Conservation (phyloP, 30 jellyfish, hydroid and myxozoan species). For the Turritopsis rubra region DNA sequence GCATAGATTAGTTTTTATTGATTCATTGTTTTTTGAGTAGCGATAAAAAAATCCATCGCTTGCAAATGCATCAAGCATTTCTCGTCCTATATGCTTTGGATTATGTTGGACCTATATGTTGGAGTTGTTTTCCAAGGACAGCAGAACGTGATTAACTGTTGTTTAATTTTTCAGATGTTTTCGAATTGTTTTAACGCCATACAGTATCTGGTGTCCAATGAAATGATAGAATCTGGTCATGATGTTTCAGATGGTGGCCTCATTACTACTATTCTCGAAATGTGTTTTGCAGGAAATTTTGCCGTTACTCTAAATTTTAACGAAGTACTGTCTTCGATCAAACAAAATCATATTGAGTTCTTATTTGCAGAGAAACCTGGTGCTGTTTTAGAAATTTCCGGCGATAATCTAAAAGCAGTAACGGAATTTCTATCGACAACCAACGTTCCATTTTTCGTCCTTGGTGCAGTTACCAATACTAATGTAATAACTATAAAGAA, state of each 20-base stretch:
- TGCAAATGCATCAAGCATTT: neutral
- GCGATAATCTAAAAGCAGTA: conserved; percentile 21
- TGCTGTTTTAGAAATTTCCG: conserved; percentile 46
- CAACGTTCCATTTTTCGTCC: conserved; percentile 30
- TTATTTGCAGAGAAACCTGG: conserved; percentile 85
- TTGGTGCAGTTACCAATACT: conserved; percentile 44
- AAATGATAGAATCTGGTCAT: conserved; percentile 56
- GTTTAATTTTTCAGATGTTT: conserved; percentile 35
- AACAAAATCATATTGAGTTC: neutral
- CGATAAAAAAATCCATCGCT: no score
- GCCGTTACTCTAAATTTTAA: conserved; percentile 35
- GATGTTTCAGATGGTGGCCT: conserved; percentile 89
- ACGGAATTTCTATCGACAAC: conserved; percentile 1
- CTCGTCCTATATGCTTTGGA: neutral
- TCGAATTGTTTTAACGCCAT: conserved; percentile 47
- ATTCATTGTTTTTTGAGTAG: no score
- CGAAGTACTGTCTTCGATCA: neutral
- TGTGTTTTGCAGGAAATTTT: conserved; percentile 82
- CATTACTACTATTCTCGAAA: conserved; percentile 58
- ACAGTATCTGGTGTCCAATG: conserved; percentile 46
- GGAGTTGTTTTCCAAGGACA: no score
- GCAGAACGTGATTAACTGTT: no score
- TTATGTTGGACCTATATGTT: no score
- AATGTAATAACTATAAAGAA: conserved; percentile 19
- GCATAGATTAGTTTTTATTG: no score